phyloP scores from a whole-genome alignment of 2,113 vertebrate genomes.

The Mus musculus region DNA sequence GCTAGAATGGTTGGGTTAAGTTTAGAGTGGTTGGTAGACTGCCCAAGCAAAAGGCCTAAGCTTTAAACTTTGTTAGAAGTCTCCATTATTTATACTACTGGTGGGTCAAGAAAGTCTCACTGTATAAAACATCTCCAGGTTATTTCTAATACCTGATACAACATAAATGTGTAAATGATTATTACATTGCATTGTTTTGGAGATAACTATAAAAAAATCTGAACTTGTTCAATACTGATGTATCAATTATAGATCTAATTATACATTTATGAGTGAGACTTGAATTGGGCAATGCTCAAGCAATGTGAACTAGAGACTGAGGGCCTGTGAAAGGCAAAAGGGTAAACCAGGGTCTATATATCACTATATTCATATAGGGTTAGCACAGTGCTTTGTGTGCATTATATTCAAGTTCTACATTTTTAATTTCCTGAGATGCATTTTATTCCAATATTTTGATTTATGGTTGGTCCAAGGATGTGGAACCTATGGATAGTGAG shows the following conservation, averaged over 20 bases:
- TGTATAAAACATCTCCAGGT: neutral
- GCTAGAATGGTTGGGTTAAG: too few relatives aligned
- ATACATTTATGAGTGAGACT: neutral
- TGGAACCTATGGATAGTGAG: neutral
- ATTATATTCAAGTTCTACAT: neutral
- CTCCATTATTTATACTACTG: too few relatives aligned
- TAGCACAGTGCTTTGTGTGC: neutral
- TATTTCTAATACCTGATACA: neutral
- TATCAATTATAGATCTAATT: too few relatives aligned
- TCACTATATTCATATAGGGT: neutral
- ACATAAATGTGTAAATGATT: neutral
- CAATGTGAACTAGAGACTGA: neutral
- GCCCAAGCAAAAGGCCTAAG: too few relatives aligned
- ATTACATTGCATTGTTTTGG: neutral
- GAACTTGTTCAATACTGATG: neutral
- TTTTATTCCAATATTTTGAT: neutral
- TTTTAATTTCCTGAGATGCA: neutral
- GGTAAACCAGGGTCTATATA: neutral
- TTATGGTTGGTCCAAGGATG: neutral
- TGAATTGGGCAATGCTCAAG: neutral
- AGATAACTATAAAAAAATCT: neutral
- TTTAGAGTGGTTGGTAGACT: too few relatives aligned
- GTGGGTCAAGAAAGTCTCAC: too few relatives aligned
- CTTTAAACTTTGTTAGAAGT: too few relatives aligned
- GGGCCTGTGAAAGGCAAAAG: neutral